Conservation (phyloP, 2,113 vertebrate genomes). For the Acanthisitta chloris region DNA sequence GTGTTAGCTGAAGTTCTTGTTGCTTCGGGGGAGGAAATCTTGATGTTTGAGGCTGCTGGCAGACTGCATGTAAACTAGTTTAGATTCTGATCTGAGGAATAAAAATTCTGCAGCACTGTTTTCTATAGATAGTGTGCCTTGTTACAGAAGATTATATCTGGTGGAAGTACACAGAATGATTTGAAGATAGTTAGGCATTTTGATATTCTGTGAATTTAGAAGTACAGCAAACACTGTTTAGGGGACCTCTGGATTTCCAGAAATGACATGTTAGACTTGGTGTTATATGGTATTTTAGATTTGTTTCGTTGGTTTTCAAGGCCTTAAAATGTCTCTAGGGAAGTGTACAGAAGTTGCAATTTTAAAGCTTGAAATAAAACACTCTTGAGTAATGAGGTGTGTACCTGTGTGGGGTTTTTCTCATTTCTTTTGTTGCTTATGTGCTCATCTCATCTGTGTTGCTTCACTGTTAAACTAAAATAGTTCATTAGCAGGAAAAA, state of each 20-base stretch:
- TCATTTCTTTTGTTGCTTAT: background rate
- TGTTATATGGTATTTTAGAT: background rate
- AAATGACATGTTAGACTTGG: background rate
- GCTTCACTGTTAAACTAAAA: background rate
- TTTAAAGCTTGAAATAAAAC: background rate
- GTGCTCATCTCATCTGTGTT: background rate
- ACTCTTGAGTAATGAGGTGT: background rate
- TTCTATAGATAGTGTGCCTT: background rate
- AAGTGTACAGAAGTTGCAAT: background rate
- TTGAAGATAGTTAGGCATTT: background rate
- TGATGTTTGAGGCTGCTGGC: background rate
- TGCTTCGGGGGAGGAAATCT: background rate
- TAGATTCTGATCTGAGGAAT: background rate
- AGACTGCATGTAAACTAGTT: background rate
- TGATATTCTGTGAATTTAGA: background rate
- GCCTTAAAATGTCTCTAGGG: background rate
- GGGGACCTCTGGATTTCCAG: background rate
- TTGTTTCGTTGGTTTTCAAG: background rate
- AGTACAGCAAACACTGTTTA: background rate
- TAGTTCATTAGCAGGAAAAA: background rate
- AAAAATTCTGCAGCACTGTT: background rate
- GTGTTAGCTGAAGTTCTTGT: background rate
- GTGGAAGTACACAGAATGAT: background rate
- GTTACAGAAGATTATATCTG: background rate
- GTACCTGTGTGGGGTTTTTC: background rate